These are phyloP conservation scores for Eledone cirrhosa DNA, from an alignment of 2,888 invertebrate genomes.

Conservation along the genomic window DNA sequence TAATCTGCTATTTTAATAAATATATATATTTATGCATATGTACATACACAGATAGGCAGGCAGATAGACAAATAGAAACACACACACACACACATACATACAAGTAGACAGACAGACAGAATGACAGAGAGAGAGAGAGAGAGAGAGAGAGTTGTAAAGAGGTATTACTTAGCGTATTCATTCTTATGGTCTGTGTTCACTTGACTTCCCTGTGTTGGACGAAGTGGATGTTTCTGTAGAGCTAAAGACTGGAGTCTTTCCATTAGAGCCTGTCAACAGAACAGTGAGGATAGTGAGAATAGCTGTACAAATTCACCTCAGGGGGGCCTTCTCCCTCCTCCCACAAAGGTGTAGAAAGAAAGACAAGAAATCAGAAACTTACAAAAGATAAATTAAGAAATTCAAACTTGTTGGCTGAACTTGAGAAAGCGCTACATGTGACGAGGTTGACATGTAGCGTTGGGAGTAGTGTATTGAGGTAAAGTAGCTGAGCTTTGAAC, in stretches of 20 bases:
- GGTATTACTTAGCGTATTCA: slow-evolving; percentile 72
- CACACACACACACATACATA: too few species aligned
- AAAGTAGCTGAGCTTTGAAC: slow-evolving; percentile 71
- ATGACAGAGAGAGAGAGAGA: too few species aligned
- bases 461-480: slow-evolving; percentile 74
- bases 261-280: slow-evolving; percentile 68
- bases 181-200: slow-evolving; percentile 73
- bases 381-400: slow-evolving; percentile 76
- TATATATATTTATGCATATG: too few species aligned
- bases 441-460: slow-evolving; percentile 77
- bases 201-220: slow-evolving; percentile 71
- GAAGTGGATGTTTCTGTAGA: slow-evolving; percentile 67
- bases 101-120: too few species aligned
- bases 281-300: background rate
- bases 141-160: too few species aligned
- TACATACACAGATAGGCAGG: too few species aligned
- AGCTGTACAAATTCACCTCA: too few species aligned
- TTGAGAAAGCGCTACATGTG: slow-evolving; percentile 77
- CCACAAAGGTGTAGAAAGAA: too few species aligned
- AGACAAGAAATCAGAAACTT: slow-evolving; percentile 64
- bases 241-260: slow-evolving; percentile 76
- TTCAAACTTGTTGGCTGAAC: slow-evolving; percentile 79
- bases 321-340: too few species aligned
- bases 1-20: too few species aligned
- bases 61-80: too few species aligned